These are phyloP conservation scores for Synanthedon tipuliformis DNA, from an alignment of 2,888 invertebrate genomes.

Conservation along the genomic window DNA sequence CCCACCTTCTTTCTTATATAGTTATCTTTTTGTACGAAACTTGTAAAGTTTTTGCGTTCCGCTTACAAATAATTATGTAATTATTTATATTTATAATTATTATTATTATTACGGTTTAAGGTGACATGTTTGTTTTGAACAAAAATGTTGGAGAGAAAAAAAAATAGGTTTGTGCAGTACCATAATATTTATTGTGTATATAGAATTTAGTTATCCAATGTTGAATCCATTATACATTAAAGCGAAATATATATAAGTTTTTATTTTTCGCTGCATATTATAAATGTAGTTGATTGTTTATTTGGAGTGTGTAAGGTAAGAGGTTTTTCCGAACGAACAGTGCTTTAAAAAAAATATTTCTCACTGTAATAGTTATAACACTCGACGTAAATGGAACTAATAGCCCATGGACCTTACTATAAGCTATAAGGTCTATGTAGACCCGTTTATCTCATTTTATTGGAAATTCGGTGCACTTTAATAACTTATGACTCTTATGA, in stretches of 20 bases:
- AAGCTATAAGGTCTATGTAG: too few species aligned
- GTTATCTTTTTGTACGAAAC: slow-evolving; percentile 40
- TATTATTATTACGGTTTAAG: slow-evolving; percentile 23
- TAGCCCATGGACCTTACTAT: too few species aligned
- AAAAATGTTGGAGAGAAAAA: slow-evolving; percentile 16
- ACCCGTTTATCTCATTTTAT: too few species aligned
- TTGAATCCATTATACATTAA: slow-evolving; percentile 59
- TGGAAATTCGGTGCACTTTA: too few species aligned
- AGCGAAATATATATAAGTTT: slow-evolving; percentile 29
- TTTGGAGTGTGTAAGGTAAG: slow-evolving; percentile 26
- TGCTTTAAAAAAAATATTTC: not conserved
- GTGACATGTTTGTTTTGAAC: slow-evolving; percentile 15
- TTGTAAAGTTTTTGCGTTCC: slow-evolving; percentile 48
- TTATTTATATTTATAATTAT: too few species aligned
- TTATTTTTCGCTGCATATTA: slow-evolving; percentile 33
- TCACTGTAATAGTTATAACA: too few species aligned
- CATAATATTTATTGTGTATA: slow-evolving; percentile 58
- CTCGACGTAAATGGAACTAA: too few species aligned
- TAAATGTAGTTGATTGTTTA: slow-evolving; percentile 22
- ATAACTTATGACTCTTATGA: too few species aligned
- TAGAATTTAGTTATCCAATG: slow-evolving; percentile 61
- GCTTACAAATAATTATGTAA: slow-evolving; percentile 18
- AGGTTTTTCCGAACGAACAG: slow-evolving; percentile 38
- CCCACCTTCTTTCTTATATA: slow-evolving; percentile 16
- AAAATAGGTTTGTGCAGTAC: slow-evolving; percentile 25